Evolutionary conservation across 2,113 vertebrate species (phyloP).

Genomic region (Urocitellus parryii): DNA sequence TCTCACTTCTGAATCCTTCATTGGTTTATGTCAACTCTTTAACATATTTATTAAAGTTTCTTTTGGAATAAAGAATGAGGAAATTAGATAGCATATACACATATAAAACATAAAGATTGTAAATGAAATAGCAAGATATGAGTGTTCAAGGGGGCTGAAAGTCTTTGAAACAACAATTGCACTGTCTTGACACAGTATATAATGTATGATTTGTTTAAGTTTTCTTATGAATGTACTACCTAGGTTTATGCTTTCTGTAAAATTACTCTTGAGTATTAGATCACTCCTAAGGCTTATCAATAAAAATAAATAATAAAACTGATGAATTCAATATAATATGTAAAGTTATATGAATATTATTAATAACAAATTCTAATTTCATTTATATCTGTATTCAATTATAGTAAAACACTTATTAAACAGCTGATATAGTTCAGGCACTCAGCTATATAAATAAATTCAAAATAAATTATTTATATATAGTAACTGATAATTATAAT

Average conservation of each 20-base stretch:
- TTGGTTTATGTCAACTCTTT: not conserved
- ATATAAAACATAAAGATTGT: not conserved
- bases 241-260: not conserved
- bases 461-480: not conserved
- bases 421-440: not conserved
- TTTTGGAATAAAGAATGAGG: not conserved
- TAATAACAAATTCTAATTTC: not conserved
- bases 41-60: not conserved
- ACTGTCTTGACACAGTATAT: not conserved
- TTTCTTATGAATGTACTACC: not conserved
- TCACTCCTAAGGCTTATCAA: not conserved
- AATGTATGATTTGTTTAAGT: not conserved
- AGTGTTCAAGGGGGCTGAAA: rapidly evolving
- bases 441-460: not conserved
- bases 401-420: not conserved
- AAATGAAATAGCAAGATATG: not conserved
- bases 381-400: not conserved
- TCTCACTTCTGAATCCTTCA: not conserved
- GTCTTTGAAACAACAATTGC: not conserved
- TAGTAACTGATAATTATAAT: not conserved
- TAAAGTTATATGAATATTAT: not conserved
- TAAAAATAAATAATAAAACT: not conserved
- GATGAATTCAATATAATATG: not conserved
- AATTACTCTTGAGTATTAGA: not conserved
- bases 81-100: not conserved